Percentiles rank a stretch among this genome's conserved stretches.
phyloP scores from a whole-genome alignment of 2,888 invertebrate species.

The Drosophila putrida region DNA sequence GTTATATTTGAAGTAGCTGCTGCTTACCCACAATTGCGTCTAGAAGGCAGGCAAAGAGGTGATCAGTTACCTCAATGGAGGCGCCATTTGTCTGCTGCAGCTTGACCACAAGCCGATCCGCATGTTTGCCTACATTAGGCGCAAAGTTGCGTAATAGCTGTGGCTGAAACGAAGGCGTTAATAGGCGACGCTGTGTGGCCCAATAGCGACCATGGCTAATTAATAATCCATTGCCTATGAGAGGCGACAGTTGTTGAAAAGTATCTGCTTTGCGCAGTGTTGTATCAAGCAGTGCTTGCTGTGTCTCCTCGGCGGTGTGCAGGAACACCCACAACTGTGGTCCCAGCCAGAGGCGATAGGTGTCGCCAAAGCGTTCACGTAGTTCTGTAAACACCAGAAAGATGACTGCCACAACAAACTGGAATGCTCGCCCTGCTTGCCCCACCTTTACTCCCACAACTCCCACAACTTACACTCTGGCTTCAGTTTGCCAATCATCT shows the following conservation, averaged over 20 bases:
- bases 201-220: slow-evolving; percentile 86
- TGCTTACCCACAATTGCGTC: slow-evolving; percentile 88
- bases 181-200: slow-evolving; percentile 89
- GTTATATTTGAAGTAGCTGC: background rate
- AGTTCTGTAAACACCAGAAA: slow-evolving; percentile 74
- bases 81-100: slow-evolving; percentile 35
- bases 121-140: slow-evolving; percentile 88
- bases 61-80: slow-evolving; percentile 85
- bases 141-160: slow-evolving; percentile 90
- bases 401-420: slow-evolving; percentile 61
- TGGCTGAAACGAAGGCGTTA: slow-evolving; percentile 92
- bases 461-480: slow-evolving; percentile 80
- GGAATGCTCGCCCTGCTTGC: background rate
- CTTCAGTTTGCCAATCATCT: slow-evolving; percentile 80
- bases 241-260: slow-evolving; percentile 76
- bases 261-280: slow-evolving; percentile 76
- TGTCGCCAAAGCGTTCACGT: slow-evolving; percentile 70
- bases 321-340: slow-evolving; percentile 84
- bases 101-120: slow-evolving; percentile 86
- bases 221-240: slow-evolving; percentile 83
- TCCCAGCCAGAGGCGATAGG: slow-evolving; percentile 83
- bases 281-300: slow-evolving; percentile 79
- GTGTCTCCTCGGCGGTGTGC: slow-evolving; percentile 80
- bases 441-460: background rate
- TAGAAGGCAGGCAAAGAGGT: slow-evolving; percentile 88